These are phyloP conservation scores for Odontothrips loti DNA, from an alignment of 2,888 invertebrate genomes.

Conservation along the genomic window DNA sequence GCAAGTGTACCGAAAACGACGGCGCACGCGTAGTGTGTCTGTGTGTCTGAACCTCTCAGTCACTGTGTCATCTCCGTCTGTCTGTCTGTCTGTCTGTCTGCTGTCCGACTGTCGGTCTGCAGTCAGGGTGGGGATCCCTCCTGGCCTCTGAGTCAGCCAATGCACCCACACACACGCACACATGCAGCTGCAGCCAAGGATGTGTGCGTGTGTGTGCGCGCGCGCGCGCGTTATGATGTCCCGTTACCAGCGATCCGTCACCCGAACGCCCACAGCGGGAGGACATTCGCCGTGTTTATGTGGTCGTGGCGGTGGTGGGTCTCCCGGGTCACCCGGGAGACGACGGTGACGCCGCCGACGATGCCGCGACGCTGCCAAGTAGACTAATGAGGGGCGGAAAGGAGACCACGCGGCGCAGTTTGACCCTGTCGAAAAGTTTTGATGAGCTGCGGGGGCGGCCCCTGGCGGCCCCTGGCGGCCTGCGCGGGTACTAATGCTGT, in stretches of 20 bases:
- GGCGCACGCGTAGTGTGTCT: not conserved
- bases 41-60: not conserved
- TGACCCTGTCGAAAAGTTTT: not conserved
- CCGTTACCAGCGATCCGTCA: conserved; percentile 15
- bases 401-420: not conserved
- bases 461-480: no score
- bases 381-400: not conserved
- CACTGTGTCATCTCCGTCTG: not conserved
- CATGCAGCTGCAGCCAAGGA: not conserved
- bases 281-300: conserved; percentile 9
- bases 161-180: not conserved
- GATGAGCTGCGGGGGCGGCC: no score
- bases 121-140: not conserved
- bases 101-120: no score
- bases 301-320: not conserved
- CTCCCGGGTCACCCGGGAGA: not conserved
- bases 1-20: not conserved
- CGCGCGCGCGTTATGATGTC: not conserved
- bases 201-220: not conserved
- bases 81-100: no score
- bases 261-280: not conserved
- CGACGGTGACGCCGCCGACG: not conserved
- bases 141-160: conserved; percentile 8
- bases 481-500: no score
- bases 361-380: not conserved